These are phyloP conservation scores for Phainopepla nitens DNA, from an alignment of 2,113 vertebrate species.

Conservation along the genomic window DNA sequence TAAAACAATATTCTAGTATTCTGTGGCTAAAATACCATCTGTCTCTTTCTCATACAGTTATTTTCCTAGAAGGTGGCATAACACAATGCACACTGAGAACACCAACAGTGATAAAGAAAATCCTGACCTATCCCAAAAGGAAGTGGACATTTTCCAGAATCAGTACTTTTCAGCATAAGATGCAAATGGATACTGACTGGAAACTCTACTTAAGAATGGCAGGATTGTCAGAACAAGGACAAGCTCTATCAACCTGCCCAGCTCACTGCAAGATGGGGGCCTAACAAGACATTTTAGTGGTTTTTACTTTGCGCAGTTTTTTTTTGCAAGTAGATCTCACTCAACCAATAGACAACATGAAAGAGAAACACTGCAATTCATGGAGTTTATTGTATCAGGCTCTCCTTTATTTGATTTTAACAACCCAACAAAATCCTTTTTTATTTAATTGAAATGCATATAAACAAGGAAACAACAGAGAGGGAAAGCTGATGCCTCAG, in stretches of 20 bases:
- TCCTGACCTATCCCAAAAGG: neutral
- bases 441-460: neutral
- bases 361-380: neutral
- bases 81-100: neutral
- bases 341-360: neutral
- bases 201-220: neutral
- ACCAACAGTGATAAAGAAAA: neutral
- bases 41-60: neutral
- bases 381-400: neutral
- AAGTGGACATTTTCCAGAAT: neutral
- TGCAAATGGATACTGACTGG: neutral
- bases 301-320: neutral
- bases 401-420: neutral
- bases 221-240: neutral
- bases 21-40: neutral
- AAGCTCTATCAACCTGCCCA: neutral
- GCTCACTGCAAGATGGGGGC: neutral
- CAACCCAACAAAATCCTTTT: neutral
- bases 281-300: neutral
- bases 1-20: constrained; percentile 32
- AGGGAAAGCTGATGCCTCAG: neutral
- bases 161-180: neutral
- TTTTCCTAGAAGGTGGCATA: neutral
- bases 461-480: neutral
- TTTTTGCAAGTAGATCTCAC: neutral